phyloP scores from a whole-genome alignment of 2,113 vertebrate genomes.

The Neolamprologus toae region DNA sequence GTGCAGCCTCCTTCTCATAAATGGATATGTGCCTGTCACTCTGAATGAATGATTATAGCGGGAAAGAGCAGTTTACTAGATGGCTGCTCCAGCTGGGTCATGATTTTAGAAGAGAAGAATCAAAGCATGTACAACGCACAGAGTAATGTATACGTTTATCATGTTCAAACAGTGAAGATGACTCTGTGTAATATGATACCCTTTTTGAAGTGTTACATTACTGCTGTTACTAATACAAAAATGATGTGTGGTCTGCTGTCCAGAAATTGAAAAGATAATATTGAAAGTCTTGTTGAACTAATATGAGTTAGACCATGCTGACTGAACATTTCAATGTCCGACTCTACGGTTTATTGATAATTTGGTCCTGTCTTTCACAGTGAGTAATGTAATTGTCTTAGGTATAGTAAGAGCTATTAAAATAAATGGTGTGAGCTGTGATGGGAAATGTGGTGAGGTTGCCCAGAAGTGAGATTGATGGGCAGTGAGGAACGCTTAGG shows the following conservation, averaged over 20 bases:
- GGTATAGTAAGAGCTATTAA: background rate
- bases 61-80: background rate
- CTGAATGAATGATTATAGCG: background rate
- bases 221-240: background rate
- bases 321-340: background rate
- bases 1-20: background rate
- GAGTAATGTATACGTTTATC: background rate
- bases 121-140: background rate
- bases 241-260: background rate
- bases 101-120: background rate
- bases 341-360: background rate
- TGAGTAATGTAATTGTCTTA: slow-evolving; percentile 17
- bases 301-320: background rate
- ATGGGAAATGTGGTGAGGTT: slow-evolving; percentile 4
- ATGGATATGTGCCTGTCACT: background rate
- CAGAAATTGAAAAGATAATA: background rate
- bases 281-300: background rate
- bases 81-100: background rate
- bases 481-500: background rate
- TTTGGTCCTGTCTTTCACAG: slow-evolving; percentile 5
- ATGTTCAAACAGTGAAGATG: background rate
- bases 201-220: background rate
- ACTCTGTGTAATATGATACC: background rate
- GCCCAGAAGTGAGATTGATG: background rate
- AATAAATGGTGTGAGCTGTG: slow-evolving; percentile 1